Evolutionary conservation across 2,888 invertebrate species (phyloP).

Genomic region (Monochamus alternatus): DNA sequence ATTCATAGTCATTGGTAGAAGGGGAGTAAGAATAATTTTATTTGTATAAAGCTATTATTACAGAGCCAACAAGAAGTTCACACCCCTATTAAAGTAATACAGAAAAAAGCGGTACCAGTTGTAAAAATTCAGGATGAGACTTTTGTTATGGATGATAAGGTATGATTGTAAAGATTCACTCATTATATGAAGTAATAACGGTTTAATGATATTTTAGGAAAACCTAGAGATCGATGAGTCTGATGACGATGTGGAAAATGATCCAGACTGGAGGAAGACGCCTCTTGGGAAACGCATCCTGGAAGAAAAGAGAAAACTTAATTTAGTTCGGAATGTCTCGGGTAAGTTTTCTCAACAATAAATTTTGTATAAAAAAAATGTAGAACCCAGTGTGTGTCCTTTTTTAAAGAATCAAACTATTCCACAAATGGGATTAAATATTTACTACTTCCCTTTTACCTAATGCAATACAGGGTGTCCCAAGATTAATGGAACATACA

Average conservation of each 20-base stretch:
- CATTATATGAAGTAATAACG: too few species aligned
- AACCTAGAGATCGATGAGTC: conserved; percentile 67
- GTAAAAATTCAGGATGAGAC: not conserved
- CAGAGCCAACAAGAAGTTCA: not conserved
- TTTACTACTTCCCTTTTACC: too few species aligned
- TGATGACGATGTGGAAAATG: conserved; percentile 71
- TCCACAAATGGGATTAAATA: too few species aligned
- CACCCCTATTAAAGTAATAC: not conserved
- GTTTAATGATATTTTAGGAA: conserved; percentile 15
- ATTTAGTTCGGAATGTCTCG: conserved; percentile 30
- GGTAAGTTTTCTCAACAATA: conserved; percentile 19
- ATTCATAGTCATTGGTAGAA: too few species aligned
- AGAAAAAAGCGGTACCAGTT: not conserved
- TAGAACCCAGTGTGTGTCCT: too few species aligned
- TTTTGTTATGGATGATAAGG: conserved; percentile 28
- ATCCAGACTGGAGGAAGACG: conserved; percentile 82
- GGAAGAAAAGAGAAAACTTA: conserved; percentile 49
- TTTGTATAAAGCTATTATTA: conserved; percentile 3
- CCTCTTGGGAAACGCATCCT: conserved; percentile 73
- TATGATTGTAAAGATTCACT: conserved; percentile 55
- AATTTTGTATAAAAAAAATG: too few species aligned
- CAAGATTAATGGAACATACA: too few species aligned
- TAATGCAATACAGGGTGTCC: too few species aligned
- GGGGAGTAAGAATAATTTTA: not conserved
- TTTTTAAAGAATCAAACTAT: too few species aligned